Evolutionary conservation across 1,140 invertebrate species (phyloP).

Genomic region (Macrostomum lignano): DNA sequence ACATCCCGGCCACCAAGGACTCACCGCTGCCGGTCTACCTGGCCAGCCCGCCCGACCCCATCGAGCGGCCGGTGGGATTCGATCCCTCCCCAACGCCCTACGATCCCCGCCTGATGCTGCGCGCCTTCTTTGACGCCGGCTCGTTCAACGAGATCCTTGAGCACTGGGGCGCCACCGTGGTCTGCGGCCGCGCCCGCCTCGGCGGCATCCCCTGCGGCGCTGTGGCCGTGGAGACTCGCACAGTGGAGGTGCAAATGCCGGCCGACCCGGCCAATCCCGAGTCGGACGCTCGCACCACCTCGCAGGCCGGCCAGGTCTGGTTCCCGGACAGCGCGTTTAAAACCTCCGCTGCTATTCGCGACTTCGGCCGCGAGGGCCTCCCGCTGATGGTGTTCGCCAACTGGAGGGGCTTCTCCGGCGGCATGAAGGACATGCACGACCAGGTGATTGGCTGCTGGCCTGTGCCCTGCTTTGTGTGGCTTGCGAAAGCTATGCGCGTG

Average conservation of each 20-base stretch:
- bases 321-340: conserved; percentile 94
- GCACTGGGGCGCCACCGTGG: conserved; percentile 87
- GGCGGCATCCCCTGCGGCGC: conserved; percentile 88
- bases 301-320: conserved; percentile 83
- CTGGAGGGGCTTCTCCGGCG: conserved; percentile 94
- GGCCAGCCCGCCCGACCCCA: too few species aligned
- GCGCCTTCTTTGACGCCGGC: conserved; percentile 65
- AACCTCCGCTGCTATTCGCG: conserved; percentile 77
- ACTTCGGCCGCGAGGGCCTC: conserved; percentile 70
- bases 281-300: conserved; percentile 57
- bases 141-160: conserved; percentile 77
- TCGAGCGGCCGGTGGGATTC: too few species aligned
- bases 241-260: conserved; percentile 68
- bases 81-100: too few species aligned
- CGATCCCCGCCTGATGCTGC: too few species aligned
- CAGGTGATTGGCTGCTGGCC: conserved; percentile 3
- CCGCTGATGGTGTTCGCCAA: conserved; percentile 96
- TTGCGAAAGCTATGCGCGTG: too few species aligned
- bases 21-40: not conserved
- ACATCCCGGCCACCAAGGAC: conserved; percentile 22
- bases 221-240: conserved; percentile 78
- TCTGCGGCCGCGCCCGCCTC: conserved; percentile 37
- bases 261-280: conserved; percentile 94
- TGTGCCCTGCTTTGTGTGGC: too few species aligned
- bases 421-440: conserved; percentile 57